Conservation (phyloP, 2,113 vertebrate species). For the Hippocampus guttulatus region DNA sequence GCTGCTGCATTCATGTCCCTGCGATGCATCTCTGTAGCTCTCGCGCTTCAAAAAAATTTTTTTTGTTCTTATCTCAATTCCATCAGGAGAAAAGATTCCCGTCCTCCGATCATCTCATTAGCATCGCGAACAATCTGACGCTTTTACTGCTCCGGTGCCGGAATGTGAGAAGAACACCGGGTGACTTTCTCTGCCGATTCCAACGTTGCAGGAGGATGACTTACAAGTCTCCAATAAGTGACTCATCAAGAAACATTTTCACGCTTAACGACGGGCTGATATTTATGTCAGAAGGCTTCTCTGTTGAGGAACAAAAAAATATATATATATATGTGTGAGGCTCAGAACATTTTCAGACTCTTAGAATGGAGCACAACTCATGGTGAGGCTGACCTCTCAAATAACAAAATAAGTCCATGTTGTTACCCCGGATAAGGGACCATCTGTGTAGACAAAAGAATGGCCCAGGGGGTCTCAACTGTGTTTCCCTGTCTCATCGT, state of each 20-base stretch:
- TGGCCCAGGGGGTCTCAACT: slow-evolving; percentile 23
- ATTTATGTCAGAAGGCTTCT: slow-evolving; percentile 57
- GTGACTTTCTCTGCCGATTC: slow-evolving; percentile 59
- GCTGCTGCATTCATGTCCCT: slow-evolving; percentile 68
- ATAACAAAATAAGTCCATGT: slow-evolving; percentile 30
- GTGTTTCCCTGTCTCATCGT: slow-evolving; percentile 20
- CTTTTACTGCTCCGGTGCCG: slow-evolving; percentile 39
- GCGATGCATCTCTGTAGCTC: slow-evolving; percentile 66
- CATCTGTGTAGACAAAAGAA: slow-evolving; percentile 36
- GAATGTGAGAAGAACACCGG: slow-evolving; percentile 55
- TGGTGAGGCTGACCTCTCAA: background rate
- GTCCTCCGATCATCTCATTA: slow-evolving; percentile 44
- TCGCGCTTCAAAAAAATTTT: slow-evolving; percentile 34
- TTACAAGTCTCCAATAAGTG: slow-evolving; percentile 31
- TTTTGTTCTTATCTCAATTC: slow-evolving; percentile 23
- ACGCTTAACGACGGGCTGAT: slow-evolving; percentile 33
- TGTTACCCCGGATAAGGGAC: slow-evolving; percentile 19
- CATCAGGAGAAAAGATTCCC: slow-evolving; percentile 25
- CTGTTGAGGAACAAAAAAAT: slow-evolving; percentile 28
- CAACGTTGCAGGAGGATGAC: slow-evolving; percentile 47
- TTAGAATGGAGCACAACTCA: slow-evolving; percentile 1
- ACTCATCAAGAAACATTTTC: slow-evolving; percentile 42
- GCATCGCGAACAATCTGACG: slow-evolving; percentile 59
- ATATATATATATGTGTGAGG: background rate
- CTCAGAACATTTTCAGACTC: background rate